Conservation (phyloP, 2,888 invertebrate species). For the Slavum lentiscoides region DNA sequence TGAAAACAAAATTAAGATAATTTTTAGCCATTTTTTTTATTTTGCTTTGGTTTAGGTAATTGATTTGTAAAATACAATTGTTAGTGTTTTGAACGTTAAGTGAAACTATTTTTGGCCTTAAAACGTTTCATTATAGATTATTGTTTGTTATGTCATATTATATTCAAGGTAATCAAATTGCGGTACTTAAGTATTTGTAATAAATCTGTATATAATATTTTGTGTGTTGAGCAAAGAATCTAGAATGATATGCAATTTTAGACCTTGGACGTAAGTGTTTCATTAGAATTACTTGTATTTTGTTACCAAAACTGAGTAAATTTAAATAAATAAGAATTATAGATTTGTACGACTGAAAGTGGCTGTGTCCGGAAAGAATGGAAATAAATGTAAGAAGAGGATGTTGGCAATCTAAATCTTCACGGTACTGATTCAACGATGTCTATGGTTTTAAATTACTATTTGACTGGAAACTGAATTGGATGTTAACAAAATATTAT, state of each 20-base stretch:
- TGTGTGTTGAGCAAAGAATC: conserved; percentile 29
- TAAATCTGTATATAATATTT: conserved; percentile 23
- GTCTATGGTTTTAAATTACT: conserved; percentile 1
- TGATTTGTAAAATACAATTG: conserved; percentile 42
- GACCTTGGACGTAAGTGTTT: conserved; percentile 18
- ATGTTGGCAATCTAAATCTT: conserved; percentile 41
- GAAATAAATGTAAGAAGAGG: conserved; percentile 4
- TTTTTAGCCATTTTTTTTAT: conserved; percentile 31
- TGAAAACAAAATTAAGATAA: conserved; percentile 34
- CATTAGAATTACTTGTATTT: neutral
- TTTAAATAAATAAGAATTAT: neutral
- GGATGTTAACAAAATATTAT: conserved; percentile 25
- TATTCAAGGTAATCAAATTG: conserved; percentile 47
- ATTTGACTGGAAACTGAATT: conserved; percentile 18
- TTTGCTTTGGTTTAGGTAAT: conserved; percentile 39
- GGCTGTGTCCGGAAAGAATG: neutral
- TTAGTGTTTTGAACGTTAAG: conserved; percentile 46
- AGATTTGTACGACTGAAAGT: neutral
- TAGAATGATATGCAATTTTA: conserved; percentile 28
- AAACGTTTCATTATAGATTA: conserved; percentile 52
- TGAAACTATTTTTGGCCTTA: conserved; percentile 52
- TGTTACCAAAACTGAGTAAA: neutral
- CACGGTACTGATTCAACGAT: conserved; percentile 13
- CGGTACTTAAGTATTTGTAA: conserved; percentile 48
- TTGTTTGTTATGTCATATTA: conserved; percentile 49